Evolutionary conservation across 2,113 vertebrate species (phyloP), one percentile per base, ranked within the genome.

Genomic region (Eclectus roratus): DNA sequence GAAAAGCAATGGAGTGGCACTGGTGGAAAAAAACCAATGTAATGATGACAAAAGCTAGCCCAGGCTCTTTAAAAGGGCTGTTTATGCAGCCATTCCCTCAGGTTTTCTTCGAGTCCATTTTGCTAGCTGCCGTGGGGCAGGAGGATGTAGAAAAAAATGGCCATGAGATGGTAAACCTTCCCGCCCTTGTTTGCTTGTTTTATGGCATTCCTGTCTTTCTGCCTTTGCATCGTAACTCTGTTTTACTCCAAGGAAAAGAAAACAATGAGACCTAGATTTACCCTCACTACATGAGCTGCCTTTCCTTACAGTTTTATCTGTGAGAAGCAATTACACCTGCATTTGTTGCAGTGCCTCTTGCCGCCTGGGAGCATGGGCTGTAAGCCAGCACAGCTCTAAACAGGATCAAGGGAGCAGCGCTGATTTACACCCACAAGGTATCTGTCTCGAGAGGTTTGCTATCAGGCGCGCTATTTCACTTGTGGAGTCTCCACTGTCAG

Each of bases 321-420:
- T 25, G 19, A 85, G 76, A 94, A 88, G 85, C 39, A 88, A 85
- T 86, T 86, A 83, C 65, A 96, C 88, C 76, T 90, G 90, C 80
- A 88, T 88, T 93, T 73, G 43, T 93, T 84, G 53, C 61, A 83
- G 63, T 46, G 79, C 58, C 80, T 70, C 64, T 88, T 66, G 61
- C 31, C 0, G 0, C 50, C 25, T 6, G 70, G 79, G 37, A 92
- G 50, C 79, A 69, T 0, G 0, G 68, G 55, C 49, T 88, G 61
- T 71, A 71, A 91, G 65, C 33, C 90, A 93, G 64, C 0, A 0
- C 1, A 46, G 71, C 43, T 73, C 35, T 71, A 43, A 73, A 70
- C 13, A 60, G 55, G 60, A 74, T 55, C 72, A 31, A 66, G 35
- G 63, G 55, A 50, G 58, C 0, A 0, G 24, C 35, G 64, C 39